phyloP scores from a whole-genome alignment of 2,113 vertebrate genomes.

The Sterrhoptilus dennistouni region DNA sequence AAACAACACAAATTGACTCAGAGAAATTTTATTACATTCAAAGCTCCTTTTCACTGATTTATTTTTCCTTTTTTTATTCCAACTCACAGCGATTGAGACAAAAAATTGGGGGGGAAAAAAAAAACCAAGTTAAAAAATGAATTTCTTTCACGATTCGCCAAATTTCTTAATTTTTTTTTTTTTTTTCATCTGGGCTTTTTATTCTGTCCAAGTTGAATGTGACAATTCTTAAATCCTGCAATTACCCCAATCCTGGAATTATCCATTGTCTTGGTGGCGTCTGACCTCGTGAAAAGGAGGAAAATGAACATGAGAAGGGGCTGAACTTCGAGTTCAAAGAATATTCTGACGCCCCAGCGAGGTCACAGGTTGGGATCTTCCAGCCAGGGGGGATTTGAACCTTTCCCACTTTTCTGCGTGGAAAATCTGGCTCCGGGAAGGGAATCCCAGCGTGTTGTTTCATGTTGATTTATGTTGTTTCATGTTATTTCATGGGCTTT shows the following conservation, averaged over 20 bases:
- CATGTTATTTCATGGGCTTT: no score
- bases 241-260: background rate
- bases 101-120: background rate
- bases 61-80: background rate
- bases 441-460: background rate
- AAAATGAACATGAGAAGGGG: slow-evolving; percentile 25
- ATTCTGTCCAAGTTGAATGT: background rate
- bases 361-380: slow-evolving; percentile 50
- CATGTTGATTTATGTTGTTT: no score
- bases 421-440: background rate
- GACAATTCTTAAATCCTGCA: background rate
- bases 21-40: background rate
- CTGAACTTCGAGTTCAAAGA: slow-evolving; percentile 59
- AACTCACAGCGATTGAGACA: background rate
- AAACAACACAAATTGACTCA: accelerated
- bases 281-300: slow-evolving; percentile 47
- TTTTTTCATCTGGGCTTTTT: background rate
- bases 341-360: background rate
- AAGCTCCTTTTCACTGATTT: background rate
- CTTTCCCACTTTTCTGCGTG: background rate
- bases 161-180: background rate
- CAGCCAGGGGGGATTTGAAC: background rate
- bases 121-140: background rate
- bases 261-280: slow-evolving; percentile 35
- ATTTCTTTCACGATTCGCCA: background rate